Conservation (phyloP, 2,113 vertebrate genomes). For the Desmodus rotundus region DNA sequence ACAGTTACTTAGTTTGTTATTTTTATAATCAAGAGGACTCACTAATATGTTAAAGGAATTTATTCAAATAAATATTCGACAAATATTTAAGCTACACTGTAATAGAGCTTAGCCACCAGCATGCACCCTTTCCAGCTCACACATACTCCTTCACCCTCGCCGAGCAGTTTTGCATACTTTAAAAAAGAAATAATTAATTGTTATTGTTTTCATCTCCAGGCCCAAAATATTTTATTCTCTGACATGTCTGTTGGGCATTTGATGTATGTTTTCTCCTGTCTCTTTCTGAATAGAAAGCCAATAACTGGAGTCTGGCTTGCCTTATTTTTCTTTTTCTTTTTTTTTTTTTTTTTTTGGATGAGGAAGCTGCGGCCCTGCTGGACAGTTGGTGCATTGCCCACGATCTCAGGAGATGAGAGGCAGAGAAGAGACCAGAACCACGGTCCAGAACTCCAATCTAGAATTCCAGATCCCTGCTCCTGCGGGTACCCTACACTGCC, state of each 20-base stretch:
- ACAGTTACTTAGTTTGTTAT: conserved; percentile 55
- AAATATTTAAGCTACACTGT: conserved; percentile 33
- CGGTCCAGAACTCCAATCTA: accelerated
- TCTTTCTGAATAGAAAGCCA: neutral
- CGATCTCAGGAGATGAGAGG: neutral
- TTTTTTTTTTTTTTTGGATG: neutral
- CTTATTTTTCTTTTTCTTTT: neutral
- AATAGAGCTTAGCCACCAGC: neutral
- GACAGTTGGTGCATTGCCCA: accelerated
- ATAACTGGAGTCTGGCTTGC: neutral
- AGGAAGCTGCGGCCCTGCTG: neutral
- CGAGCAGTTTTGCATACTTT: neutral
- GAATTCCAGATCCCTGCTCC: neutral
- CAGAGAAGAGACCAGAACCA: neutral
- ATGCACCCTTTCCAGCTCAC: neutral
- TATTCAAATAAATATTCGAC: conserved; percentile 60
- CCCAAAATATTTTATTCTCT: conserved; percentile 7
- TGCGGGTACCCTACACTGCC: neutral
- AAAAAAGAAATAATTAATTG: neutral
- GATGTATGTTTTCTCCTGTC: conserved; percentile 20
- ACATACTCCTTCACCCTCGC: neutral
- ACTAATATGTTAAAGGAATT: conserved; percentile 60
- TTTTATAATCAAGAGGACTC: conserved; percentile 54
- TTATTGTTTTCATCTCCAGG: conserved; percentile 14
- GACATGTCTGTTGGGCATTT: conserved; percentile 43